Percentiles rank a stretch among this genome's conserved stretches.
phyloP scores from a whole-genome alignment of 2,113 vertebrate species.

The Corythoichthys haematopterus region DNA sequence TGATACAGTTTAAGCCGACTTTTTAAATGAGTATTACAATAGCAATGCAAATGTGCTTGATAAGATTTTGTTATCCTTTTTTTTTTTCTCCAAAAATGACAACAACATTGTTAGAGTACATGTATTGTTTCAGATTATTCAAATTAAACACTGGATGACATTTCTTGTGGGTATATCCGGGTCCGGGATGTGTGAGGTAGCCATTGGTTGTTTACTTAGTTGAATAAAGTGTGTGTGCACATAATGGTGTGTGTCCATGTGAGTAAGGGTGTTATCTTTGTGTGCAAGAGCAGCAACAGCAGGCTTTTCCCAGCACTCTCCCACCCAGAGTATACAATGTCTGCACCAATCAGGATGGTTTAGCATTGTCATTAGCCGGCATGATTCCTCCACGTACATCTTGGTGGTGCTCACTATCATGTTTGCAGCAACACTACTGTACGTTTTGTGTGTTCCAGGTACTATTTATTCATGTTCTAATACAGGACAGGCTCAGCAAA shows the following conservation, averaged over 20 bases:
- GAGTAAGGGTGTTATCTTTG: constrained; percentile 25
- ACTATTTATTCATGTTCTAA: constrained; percentile 29
- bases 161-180: constrained; percentile 34
- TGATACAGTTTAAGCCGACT: not conserved
- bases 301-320: constrained; percentile 7
- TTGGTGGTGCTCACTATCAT: constrained; percentile 1
- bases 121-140: not conserved
- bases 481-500: constrained; percentile 48
- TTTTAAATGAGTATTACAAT: not conserved
- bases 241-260: constrained; percentile 28
- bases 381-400: constrained; percentile 19
- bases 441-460: constrained; percentile 8
- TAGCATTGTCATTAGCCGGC: constrained; percentile 13
- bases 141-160: constrained; percentile 3
- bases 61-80: not conserved
- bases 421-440: constrained; percentile 12
- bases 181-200: constrained; percentile 18
- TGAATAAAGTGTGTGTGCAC: constrained; percentile 30
- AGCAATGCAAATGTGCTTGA: not conserved
- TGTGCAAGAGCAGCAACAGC: constrained; percentile 9
- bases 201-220: constrained; percentile 50
- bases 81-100: not conserved
- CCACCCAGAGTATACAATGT: not conserved
- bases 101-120: not conserved
- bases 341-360: constrained; percentile 10